Conservation (phyloP, 2,113 vertebrate genomes). For the Ceyx cyanopectus region DNA sequence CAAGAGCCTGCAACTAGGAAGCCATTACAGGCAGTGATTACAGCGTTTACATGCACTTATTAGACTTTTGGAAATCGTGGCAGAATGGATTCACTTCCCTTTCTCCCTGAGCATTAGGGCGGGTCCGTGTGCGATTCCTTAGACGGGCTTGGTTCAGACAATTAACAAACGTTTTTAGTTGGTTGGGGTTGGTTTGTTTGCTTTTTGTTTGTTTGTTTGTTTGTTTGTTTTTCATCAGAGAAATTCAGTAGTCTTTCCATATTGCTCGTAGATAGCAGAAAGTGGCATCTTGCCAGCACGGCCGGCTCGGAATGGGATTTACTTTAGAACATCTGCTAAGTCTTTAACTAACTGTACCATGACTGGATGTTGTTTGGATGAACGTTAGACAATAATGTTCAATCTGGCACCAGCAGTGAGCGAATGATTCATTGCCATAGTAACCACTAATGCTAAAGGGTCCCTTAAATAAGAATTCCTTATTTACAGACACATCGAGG, state of each 20-base stretch:
- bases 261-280: neutral
- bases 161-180: conserved; percentile 7
- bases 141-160: conserved; percentile 20
- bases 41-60: conserved; percentile 54
- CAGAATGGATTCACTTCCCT: conserved; percentile 23
- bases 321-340: conserved; percentile 56
- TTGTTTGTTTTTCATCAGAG: neutral
- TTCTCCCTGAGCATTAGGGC: neutral
- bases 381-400: conserved; percentile 16
- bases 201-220: too few relatives aligned
- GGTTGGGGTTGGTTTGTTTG: neutral
- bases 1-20: conserved; percentile 63
- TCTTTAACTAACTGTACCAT: conserved; percentile 20
- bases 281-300: neutral
- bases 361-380: conserved; percentile 23
- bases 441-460: conserved; percentile 74
- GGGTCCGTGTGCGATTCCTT: conserved; percentile 58
- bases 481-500: conserved; percentile 48
- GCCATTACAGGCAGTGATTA: conserved; percentile 62
- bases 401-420: conserved; percentile 57
- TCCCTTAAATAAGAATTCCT: conserved; percentile 76
- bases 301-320: conserved; percentile 3
- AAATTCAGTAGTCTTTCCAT: conserved; percentile 40
- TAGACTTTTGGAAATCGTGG: conserved; percentile 29
- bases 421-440: conserved; percentile 67